phyloP scores from a whole-genome alignment of 1,140 invertebrate genomes.

The Drosophila ogumai region DNA sequence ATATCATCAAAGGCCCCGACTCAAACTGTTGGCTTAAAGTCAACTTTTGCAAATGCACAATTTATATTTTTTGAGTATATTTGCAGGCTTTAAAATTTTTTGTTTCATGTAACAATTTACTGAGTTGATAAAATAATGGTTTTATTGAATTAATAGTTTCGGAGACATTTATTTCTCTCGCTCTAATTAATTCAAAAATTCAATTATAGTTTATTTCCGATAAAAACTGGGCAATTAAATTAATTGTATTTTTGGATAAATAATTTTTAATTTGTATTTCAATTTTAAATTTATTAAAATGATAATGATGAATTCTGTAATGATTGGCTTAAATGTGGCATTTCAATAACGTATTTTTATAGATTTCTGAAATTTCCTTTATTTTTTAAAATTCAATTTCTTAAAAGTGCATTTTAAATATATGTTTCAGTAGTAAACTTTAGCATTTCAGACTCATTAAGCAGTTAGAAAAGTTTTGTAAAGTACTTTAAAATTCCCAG shows the following conservation, averaged over 20 bases:
- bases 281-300: background rate
- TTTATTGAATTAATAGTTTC: background rate
- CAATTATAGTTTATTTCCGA: background rate
- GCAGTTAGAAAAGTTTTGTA: background rate
- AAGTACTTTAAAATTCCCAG: background rate
- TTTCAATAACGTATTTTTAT: background rate
- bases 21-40: slow-evolving; percentile 10
- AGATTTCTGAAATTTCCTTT: no score
- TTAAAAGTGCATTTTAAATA: background rate
- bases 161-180: background rate
- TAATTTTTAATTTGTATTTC: background rate
- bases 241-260: background rate
- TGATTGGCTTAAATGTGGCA: background rate
- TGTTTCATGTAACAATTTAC: background rate
- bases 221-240: background rate
- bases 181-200: background rate
- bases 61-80: background rate
- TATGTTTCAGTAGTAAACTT: background rate
- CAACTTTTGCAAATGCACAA: background rate
- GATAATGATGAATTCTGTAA: no score
- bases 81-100: background rate
- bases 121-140: background rate
- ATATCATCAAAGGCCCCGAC: slow-evolving; percentile 8
- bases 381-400: background rate
- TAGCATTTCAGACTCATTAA: background rate